Evolutionary conservation across 2,888 invertebrate species (phyloP).

Genomic region (Drosophila siamana): DNA sequence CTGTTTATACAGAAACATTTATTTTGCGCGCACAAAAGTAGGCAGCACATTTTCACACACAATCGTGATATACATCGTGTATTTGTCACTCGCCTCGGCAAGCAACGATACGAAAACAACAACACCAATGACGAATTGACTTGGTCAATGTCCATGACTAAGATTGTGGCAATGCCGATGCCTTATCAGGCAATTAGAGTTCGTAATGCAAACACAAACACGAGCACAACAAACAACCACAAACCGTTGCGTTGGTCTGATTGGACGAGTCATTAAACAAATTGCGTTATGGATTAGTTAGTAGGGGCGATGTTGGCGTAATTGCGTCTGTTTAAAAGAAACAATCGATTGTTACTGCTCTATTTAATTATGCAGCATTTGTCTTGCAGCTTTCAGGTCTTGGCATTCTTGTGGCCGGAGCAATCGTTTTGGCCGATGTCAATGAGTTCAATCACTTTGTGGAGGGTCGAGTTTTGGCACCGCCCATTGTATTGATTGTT

Average conservation of each 20-base stretch:
- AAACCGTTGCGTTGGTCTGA: conserved; percentile 29
- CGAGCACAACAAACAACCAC: background rate
- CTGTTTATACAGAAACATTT: too few relatives aligned
- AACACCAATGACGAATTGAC: conserved; percentile 48
- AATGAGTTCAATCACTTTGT: conserved; percentile 89
- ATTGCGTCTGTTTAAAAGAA: conserved; percentile 16
- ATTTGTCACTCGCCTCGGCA: conserved; percentile 29
- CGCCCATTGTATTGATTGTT: conserved; percentile 90
- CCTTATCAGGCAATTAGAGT: conserved; percentile 71
- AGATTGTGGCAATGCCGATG: conserved; percentile 48
- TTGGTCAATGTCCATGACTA: conserved; percentile 48
- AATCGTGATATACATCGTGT: too few relatives aligned
- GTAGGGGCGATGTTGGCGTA: conserved; percentile 16
- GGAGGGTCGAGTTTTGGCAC: conserved; percentile 88
- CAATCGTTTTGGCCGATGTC: conserved; percentile 87
- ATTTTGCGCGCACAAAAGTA: conserved; percentile 30
- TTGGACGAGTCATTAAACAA: conserved; percentile 65
- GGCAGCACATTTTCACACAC: conserved; percentile 22
- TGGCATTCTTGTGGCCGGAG: conserved; percentile 87
- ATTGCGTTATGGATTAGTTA: conserved; percentile 49
- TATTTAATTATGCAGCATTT: conserved; percentile 14
- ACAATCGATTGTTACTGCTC: conserved; percentile 34
- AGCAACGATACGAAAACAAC: too few relatives aligned
- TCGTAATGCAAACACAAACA: conserved; percentile 43
- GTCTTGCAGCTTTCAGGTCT: conserved; percentile 87